These are phyloP conservation scores for Neodon shergylaensis DNA, from an alignment of 2,113 vertebrate species.

Conservation along the genomic window DNA sequence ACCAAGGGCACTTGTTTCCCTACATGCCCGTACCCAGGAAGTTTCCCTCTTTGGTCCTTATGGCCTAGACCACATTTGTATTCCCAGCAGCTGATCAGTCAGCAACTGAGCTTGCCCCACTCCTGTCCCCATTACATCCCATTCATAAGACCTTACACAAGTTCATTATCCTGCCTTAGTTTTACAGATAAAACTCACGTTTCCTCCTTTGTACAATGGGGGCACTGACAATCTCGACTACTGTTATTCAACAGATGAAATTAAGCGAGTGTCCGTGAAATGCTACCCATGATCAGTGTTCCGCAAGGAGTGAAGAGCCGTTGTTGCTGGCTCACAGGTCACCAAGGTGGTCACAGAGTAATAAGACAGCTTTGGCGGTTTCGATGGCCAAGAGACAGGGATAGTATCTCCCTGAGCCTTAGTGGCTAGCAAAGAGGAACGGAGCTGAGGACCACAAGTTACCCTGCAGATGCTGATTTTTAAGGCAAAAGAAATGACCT, in stretches of 20 bases:
- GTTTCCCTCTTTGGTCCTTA: not conserved
- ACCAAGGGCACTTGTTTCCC: not conserved
- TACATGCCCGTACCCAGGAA: fast-evolving
- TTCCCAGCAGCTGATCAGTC: not conserved
- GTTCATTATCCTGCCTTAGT: not conserved
- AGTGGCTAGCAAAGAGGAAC: not conserved
- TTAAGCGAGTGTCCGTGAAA: not conserved
- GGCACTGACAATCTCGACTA: not conserved
- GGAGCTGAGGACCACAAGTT: not conserved
- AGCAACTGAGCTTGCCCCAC: not conserved
- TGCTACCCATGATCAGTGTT: not conserved
- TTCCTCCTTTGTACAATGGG: not conserved
- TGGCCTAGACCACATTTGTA: not conserved
- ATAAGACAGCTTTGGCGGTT: not conserved
- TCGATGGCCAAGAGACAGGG: not conserved
- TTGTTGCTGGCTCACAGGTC: not conserved
- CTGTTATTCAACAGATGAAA: not conserved
- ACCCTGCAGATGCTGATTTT: not conserved
- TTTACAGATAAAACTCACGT: not conserved
- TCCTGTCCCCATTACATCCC: too few relatives aligned
- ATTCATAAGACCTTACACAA: too few relatives aligned
- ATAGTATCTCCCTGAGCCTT: not conserved
- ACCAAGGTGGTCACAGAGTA: not conserved
- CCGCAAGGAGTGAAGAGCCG: not conserved
- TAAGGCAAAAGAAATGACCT: not conserved